phyloP scores from a whole-genome alignment of 2,797 vertebrate species.

The Falco naumanni region DNA sequence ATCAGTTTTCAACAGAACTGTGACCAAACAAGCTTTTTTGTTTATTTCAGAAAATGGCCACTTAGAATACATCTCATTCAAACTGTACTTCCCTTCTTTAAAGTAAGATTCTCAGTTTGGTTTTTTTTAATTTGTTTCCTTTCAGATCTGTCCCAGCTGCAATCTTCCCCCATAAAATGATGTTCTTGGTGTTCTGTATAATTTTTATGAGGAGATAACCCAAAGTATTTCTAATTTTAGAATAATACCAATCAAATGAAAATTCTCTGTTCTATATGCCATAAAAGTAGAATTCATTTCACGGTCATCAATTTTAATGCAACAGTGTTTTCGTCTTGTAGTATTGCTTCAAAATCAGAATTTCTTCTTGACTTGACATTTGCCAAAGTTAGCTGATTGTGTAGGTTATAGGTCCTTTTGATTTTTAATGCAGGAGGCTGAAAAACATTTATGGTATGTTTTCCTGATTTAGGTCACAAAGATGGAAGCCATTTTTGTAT shows the following conservation, averaged over 20 bases:
- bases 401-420: not conserved
- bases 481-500: not conserved
- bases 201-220: not conserved
- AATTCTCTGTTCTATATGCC: not conserved
- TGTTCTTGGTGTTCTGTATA: not conserved
- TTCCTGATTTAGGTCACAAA: not conserved
- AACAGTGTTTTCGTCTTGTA: not conserved
- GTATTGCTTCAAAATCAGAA: not conserved
- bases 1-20: not conserved
- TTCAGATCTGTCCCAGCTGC: not conserved
- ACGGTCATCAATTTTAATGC: not conserved
- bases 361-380: not conserved
- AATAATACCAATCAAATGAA: constrained; percentile 26
- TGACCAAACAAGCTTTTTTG: not conserved
- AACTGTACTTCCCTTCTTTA: not conserved
- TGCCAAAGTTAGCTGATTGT: not conserved
- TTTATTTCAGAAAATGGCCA: not conserved
- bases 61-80: not conserved
- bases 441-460: not conserved
- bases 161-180: not conserved
- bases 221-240: constrained; percentile 1
- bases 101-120: not conserved
- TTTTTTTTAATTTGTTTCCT: not conserved
- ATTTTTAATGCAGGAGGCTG: not conserved
- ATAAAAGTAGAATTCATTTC: not conserved